Evolutionary conservation across 2,888 invertebrate species (phyloP).

Genomic region (Cyrtodaria siliqua): DNA sequence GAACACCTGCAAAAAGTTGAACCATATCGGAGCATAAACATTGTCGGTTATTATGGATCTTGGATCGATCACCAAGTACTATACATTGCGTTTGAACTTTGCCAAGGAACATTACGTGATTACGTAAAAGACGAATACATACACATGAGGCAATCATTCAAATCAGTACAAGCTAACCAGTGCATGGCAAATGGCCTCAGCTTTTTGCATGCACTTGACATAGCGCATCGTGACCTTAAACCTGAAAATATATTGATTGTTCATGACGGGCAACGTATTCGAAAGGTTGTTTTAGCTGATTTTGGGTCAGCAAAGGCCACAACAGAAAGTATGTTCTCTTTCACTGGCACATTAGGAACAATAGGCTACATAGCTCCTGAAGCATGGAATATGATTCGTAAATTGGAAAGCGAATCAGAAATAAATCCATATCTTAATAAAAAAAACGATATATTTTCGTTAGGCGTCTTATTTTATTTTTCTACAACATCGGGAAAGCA

Average conservation of each 20-base stretch:
- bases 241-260: slow-evolving; percentile 11
- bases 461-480: slow-evolving; percentile 8
- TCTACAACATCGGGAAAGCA: not conserved
- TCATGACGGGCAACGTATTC: not conserved
- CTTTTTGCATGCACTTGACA: slow-evolving; percentile 4
- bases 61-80: not conserved
- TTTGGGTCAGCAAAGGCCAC: slow-evolving; percentile 11
- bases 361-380: slow-evolving; percentile 5
- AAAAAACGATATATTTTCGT: slow-evolving; percentile 7
- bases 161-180: not conserved
- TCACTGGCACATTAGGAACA: not conserved
- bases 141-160: not conserved
- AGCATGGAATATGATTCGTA: not conserved
- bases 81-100: slow-evolving; percentile 7
- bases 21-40: slow-evolving; percentile 3
- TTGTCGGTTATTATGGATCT: slow-evolving; percentile 7
- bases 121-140: not conserved
- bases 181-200: slow-evolving; percentile 5
- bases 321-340: not conserved
- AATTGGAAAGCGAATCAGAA: not conserved
- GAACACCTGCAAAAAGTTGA: slow-evolving; percentile 5
- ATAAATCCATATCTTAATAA: not conserved
- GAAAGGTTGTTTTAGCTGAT: slow-evolving; percentile 4
- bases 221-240: slow-evolving; percentile 12
- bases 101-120: not conserved